Base-by-base conservation (phyloP, 2,797 vertebrate genomes). In the Catostomus latipinnis region DNA sequence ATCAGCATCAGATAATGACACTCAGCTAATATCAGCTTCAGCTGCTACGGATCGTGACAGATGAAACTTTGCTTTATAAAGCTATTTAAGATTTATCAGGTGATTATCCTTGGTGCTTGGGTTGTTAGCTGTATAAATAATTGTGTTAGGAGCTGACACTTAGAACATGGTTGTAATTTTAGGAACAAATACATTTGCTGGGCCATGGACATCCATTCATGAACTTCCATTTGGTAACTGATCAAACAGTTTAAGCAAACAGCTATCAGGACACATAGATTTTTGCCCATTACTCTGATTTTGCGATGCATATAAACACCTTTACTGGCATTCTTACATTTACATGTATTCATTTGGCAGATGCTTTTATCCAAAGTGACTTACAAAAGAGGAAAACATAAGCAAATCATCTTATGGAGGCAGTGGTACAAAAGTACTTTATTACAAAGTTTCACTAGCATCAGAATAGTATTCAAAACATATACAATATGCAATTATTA, bases 1-100 rank as follows among this genome's bases (percentile, higher is more conserved):
- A 81, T 68, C 71, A 74, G 76, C 57, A 63, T 57, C 69, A 71
- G 61, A 85, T 80, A 80, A 81, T 82, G 74, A 81, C 60, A 74
- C 71, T 49, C 22, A 46, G 18, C 76, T 57, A 48, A 45, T 79
- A 79, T 76, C 76, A 60, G 49, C 71, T 63, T 16, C 48, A 16
- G 16, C 56, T 66, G 52, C 53, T 68, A 58, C 14, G 67, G 18
- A 54, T 18, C 46, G 18, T 61, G 71, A 79, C 50, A 62, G 67
- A 48, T 63, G 43, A 80, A 48, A 71, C 46, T 45, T 58, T 6
- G 43, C 57, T 56, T 60, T 60, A 48, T 65, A 65, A 16, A 3
- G 48, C 56, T 53, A 54, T 12, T 60, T n/a, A 34, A 72, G 53
- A 66, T 50, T 52, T 60, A 76, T 66, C 70, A 58, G 54, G 46